Base-by-base conservation (phyloP, 2,113 vertebrate species). In the Xenus cinereus region DNA sequence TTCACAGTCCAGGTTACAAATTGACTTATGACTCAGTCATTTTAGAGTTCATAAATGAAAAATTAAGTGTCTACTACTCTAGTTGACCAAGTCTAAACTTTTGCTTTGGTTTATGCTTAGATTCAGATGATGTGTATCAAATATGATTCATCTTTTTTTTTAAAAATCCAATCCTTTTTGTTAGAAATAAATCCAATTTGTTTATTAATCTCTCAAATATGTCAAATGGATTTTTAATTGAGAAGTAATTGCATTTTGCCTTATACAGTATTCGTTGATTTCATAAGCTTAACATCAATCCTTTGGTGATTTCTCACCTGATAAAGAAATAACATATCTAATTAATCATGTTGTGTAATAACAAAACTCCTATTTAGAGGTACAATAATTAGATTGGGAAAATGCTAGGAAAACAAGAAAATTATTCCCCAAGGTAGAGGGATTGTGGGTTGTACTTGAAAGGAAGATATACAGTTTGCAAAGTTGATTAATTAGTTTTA, bases 401-500 rank as follows among this genome's bases (percentile, higher is more conserved):
- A 98, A 97, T 37, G 80, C 93, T 80, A 71, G 86, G 85, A 97
- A 98, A 97, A 96, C 89, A 97, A 92, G 95, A 97, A 98, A 97
- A 98, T 96, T 90, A 94, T 93, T 97, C 97, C 97, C 96, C 94
- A 96, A 97, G 96, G 96, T 96, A 63, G 81, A 88, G 9, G 87
- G 59, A 97, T 88, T 95, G 90, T 80, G 53, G 85, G 37, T 92
- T 97, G 66, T 67, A 96, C 96, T 97, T 97, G 95, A 97, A 98
- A 98, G 95, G 83, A 90, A 93, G 68, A 88, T 84, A 93, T 26
- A 56, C 81, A 82, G 89, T 98, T 97, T 96, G 96, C 89, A 86
- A 97, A 97, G 97, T 97, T 97, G 96, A 98, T 98, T 98, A 98
- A 98, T 98, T 98, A 96, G 93, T 97, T 98, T 96, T 97, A 96